phyloP scores from a whole-genome alignment of 2,113 vertebrate genomes.

The Condylura cristata region DNA sequence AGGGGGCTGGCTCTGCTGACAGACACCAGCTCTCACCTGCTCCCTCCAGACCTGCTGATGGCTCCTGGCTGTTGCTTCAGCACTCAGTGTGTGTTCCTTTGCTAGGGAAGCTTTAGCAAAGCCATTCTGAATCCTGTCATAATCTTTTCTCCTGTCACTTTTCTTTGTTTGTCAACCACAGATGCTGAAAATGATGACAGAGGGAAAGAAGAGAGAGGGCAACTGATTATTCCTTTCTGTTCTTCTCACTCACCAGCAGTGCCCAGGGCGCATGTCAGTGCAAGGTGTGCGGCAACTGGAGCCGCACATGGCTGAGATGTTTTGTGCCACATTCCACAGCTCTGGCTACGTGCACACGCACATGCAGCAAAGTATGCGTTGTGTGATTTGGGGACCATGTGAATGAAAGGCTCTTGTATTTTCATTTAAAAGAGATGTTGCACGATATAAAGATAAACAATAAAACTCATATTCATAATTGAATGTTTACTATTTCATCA shows the following conservation, averaged over 20 bases:
- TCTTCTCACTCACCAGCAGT: not conserved
- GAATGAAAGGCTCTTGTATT: constrained; percentile 7
- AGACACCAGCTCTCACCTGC: not conserved
- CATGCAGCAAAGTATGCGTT: not conserved
- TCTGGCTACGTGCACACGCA: rapidly evolving
- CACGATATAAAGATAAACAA: not conserved
- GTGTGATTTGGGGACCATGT: not conserved
- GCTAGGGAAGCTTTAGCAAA: not conserved
- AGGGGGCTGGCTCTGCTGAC: not conserved
- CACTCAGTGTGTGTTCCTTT: rapidly evolving
- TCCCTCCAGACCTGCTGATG: not conserved
- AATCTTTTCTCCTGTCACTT: not conserved
- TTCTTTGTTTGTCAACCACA: not conserved
- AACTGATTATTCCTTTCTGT: not conserved
- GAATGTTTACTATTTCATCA: constrained; percentile 16
- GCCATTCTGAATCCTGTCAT: rapidly evolving
- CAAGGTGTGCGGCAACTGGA: rapidly evolving
- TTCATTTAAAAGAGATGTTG: constrained; percentile 36
- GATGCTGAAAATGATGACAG: not conserved
- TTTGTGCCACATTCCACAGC: not conserved
- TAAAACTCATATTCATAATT: constrained; percentile 33
- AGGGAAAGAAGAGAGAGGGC: not conserved
- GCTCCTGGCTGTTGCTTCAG: not conserved
- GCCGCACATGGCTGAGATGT: not conserved
- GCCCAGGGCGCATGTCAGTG: not conserved